phyloP scores from a whole-genome alignment of 30 jellyfish, hydroid and myxozoan species.

The Aurelia aurita complex sp. Pacific region DNA sequence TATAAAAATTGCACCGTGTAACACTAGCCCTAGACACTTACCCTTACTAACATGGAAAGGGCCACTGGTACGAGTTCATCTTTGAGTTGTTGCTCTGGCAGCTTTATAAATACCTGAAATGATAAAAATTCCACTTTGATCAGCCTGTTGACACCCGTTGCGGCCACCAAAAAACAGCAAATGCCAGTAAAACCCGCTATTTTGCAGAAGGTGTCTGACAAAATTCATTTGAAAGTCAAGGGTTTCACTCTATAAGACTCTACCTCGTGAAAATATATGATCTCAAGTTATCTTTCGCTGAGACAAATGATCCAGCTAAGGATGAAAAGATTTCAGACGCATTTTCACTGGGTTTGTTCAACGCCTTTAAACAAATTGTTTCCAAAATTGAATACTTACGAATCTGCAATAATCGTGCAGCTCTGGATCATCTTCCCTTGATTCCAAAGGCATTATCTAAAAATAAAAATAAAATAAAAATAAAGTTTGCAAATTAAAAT shows the following conservation, averaged over 20 bases:
- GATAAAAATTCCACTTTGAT: not conserved
- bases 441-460: slow-evolving; percentile 90
- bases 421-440: slow-evolving; percentile 96
- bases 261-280: too few species aligned
- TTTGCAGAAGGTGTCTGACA: too few species aligned
- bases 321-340: too few species aligned
- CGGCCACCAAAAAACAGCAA: too few species aligned
- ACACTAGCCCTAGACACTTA: not conserved
- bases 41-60: slow-evolving; percentile 66
- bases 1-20: not conserved
- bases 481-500: too few species aligned
- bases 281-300: too few species aligned
- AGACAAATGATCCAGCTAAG: too few species aligned
- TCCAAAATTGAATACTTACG: slow-evolving; percentile 46
- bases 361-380: too few species aligned
- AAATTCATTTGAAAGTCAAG: too few species aligned
- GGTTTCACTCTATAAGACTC: too few species aligned
- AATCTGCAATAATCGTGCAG: slow-evolving; percentile 79
- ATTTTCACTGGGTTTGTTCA: too few species aligned
- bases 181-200: too few species aligned
- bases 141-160: not conserved
- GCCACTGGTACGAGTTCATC: slow-evolving; percentile 73
- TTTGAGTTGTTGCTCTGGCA: slow-evolving; percentile 80
- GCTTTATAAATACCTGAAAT: slow-evolving; percentile 58
- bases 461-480: not conserved